phyloP scores from a whole-genome alignment of 2,113 vertebrate genomes.

The Conger conger region DNA sequence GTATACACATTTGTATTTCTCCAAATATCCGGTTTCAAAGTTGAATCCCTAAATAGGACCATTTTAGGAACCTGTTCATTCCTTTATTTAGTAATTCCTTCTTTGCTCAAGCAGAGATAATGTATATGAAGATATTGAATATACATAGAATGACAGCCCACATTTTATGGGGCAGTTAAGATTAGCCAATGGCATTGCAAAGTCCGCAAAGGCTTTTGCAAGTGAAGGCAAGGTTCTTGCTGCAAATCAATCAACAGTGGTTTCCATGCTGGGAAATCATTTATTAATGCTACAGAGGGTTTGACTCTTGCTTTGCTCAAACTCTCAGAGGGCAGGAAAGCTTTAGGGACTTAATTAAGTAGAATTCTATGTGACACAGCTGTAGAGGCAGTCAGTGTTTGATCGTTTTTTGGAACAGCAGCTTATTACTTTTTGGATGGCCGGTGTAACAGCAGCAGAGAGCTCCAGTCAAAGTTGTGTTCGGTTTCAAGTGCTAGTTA shows the following conservation, averaged over 20 bases:
- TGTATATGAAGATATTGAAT: neutral
- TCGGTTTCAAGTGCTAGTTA: neutral
- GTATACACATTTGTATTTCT: neutral
- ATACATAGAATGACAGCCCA: neutral
- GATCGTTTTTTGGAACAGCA: neutral
- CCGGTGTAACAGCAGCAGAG: neutral
- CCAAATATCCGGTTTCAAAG: neutral
- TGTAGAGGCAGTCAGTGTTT: neutral
- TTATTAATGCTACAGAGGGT: neutral
- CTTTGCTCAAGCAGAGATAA: neutral
- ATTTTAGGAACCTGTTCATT: neutral
- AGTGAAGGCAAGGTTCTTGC: neutral
- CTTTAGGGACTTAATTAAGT: slow-evolving; percentile 1
- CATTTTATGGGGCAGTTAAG: neutral
- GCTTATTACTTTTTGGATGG: neutral
- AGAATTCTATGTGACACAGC: neutral
- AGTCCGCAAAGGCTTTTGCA: neutral
- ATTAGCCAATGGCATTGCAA: neutral
- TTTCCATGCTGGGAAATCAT: slow-evolving; percentile 8
- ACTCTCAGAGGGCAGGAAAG: neutral
- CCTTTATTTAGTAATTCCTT: neutral
- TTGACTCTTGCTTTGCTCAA: neutral
- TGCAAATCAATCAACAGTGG: neutral
- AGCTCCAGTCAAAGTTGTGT: neutral
- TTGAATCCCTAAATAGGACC: neutral